Evolutionary conservation across 2,797 vertebrate genomes (phyloP), one percentile per base, ranked within the genome.

Genomic region (Geotria australis): DNA sequence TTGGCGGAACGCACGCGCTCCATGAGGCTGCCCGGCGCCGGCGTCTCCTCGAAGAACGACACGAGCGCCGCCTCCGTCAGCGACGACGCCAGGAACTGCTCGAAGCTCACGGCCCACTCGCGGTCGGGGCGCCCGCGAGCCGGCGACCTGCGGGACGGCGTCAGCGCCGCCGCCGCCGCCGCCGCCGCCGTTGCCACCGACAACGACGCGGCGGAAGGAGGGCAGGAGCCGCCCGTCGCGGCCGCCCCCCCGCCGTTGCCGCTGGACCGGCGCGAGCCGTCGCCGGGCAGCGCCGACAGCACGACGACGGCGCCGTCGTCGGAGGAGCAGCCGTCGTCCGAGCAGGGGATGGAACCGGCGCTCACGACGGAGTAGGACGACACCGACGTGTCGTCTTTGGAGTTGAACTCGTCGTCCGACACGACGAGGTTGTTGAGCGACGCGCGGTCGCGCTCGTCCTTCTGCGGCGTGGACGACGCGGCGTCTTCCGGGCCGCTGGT

Each of bases 91-190:
- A 98, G 68, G 63, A 94, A 82, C 74, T 98, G 89, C 72, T 95
- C 85, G 0, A 98, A 95, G 58, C 79, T 81, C 67, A 95, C 85
- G 2, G 84, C 83, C 89, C 89, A 95, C 68, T 91, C 84, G 0
- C 68, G 70, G 60, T 95, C 89, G 13, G 81, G 70, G 1, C 70
- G 62, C 47, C 80, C 10, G 5, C 45, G 46, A 24, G 46, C 2
- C 80, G 51, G 76, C 78, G 1, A 64, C 10, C 13, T 67, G 53
- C 73, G 75, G 12, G 7, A n/a, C 12, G 12, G 12, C 8, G 51
- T 55, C 15, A 51, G 9, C 55, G 67, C 67, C 59, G 70, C 64
- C 3, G 60, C 57, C 8, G 68, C 68, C 47, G 69, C 64, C 9
- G 59, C 55, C 59, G 72, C 72, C n/a, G 12, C 15, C n/a, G 51